Evolutionary conservation across 2,113 vertebrate genomes (phyloP).

Genomic region (Coptodon rendalli): DNA sequence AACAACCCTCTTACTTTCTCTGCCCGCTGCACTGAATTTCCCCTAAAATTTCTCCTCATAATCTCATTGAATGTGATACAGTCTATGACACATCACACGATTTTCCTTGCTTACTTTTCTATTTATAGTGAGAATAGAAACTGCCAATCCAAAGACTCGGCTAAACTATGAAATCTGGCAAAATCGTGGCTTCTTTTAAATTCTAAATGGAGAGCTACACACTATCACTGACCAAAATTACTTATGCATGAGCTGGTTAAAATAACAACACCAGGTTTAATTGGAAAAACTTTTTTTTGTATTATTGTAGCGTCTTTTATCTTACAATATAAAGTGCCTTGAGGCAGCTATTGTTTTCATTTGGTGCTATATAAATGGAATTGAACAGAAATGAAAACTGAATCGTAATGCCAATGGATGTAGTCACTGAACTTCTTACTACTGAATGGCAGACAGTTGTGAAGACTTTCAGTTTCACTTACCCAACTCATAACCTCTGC

Average conservation of each 20-base stretch:
- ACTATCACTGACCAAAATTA: not conserved
- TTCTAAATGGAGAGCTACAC: not conserved
- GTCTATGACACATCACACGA: not conserved
- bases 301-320: not conserved
- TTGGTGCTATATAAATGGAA: not conserved
- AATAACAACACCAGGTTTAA: not conserved
- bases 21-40: not conserved
- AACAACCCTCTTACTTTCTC: not conserved
- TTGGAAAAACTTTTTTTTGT: not conserved
- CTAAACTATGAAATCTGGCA: not conserved
- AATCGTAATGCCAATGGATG: not conserved
- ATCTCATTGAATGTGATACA: not conserved
- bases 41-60: not conserved
- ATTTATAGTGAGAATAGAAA: not conserved
- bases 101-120: not conserved
- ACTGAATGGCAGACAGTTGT: not conserved
- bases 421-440: not conserved
- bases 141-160: not conserved
- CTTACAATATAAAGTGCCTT: not conserved
- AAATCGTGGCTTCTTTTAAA: not conserved
- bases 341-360: not conserved
- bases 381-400: not conserved
- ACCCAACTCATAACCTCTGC: not conserved
- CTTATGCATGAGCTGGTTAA: not conserved
- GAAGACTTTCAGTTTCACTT: not conserved